Percentiles rank a stretch among this genome's conserved stretches.
phyloP scores from a whole-genome alignment of 2,888 invertebrate species.

The Agrochola circellaris region DNA sequence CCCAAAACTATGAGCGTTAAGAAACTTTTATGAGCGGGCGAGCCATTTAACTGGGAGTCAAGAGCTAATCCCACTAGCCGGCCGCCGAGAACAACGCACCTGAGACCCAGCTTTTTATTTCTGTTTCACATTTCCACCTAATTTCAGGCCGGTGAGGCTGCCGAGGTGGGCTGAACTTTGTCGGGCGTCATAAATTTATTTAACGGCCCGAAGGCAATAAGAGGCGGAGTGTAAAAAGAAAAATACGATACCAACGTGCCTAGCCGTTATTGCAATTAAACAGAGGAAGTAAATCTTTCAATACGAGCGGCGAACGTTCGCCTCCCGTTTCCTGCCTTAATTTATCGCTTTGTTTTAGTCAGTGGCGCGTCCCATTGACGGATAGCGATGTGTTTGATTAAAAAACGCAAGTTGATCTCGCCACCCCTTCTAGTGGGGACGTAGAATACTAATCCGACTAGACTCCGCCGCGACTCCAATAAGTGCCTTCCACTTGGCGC shows the following conservation, averaged over 20 bases:
- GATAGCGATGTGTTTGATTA: slow-evolving; percentile 90
- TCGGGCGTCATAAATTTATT: slow-evolving; percentile 91
- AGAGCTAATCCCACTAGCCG: slow-evolving; percentile 86
- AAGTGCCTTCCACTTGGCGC: slow-evolving; percentile 66
- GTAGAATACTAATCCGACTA: slow-evolving; percentile 74
- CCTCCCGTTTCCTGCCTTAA: slow-evolving; percentile 88
- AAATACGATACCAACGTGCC: slow-evolving; percentile 91
- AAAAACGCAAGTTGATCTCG: slow-evolving; percentile 85
- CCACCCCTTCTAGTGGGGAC: slow-evolving; percentile 79
- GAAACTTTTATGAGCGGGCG: slow-evolving; percentile 88
- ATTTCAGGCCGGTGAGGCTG: slow-evolving; percentile 85
- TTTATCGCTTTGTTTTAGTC: slow-evolving; percentile 91
- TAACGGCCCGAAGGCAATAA: slow-evolving; percentile 91
- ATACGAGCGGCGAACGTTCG: slow-evolving; percentile 88
- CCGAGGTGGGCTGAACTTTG: slow-evolving; percentile 90
- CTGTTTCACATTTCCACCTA: slow-evolving; percentile 88
- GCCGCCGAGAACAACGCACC: slow-evolving; percentile 83
- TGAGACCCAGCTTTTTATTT: slow-evolving; percentile 88
- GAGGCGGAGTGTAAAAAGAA: slow-evolving; percentile 91
- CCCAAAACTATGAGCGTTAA: slow-evolving; percentile 87
- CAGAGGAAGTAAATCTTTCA: slow-evolving; percentile 91
- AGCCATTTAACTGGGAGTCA: slow-evolving; percentile 88
- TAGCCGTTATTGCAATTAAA: slow-evolving; percentile 91
- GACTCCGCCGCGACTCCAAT: slow-evolving; percentile 68
- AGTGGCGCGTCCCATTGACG: slow-evolving; percentile 88